A percentile compares a stretch with the other conserved stretches of the same genome.
Conservation (phyloP, 2,113 vertebrate species). For the Grallaria varia region DNA sequence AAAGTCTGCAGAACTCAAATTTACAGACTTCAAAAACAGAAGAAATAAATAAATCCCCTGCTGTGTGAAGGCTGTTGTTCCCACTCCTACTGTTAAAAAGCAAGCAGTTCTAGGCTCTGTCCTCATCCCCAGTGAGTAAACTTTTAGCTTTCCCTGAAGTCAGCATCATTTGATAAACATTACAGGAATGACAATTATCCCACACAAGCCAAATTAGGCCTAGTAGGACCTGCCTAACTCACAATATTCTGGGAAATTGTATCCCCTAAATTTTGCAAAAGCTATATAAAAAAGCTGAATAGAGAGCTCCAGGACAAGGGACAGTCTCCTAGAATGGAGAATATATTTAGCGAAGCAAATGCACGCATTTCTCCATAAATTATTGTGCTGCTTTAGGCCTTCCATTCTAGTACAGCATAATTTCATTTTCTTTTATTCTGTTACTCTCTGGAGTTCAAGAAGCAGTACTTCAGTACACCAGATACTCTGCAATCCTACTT, state of each 20-base stretch:
- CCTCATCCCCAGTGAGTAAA: neutral
- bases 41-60: neutral
- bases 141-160: neutral
- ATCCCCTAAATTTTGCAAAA: neutral
- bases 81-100: neutral
- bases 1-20: neutral
- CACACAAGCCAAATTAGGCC: neutral
- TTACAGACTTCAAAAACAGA: neutral
- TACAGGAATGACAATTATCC: neutral
- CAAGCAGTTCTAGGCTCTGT: neutral
- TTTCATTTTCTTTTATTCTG: neutral
- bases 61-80: neutral
- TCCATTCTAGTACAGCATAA: neutral
- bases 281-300: neutral
- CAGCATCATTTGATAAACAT: neutral
- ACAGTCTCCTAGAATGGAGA: neutral
- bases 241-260: neutral
- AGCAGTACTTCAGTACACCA: neutral
- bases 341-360: rapidly evolving
- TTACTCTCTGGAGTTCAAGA: neutral
- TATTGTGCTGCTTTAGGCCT: neutral
- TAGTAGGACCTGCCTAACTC: neutral
- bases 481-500: neutral
- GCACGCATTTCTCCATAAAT: neutral
- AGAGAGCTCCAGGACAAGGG: neutral